phyloP scores from a whole-genome alignment of 1,140 invertebrate species.

The Drosophila nikananu region DNA sequence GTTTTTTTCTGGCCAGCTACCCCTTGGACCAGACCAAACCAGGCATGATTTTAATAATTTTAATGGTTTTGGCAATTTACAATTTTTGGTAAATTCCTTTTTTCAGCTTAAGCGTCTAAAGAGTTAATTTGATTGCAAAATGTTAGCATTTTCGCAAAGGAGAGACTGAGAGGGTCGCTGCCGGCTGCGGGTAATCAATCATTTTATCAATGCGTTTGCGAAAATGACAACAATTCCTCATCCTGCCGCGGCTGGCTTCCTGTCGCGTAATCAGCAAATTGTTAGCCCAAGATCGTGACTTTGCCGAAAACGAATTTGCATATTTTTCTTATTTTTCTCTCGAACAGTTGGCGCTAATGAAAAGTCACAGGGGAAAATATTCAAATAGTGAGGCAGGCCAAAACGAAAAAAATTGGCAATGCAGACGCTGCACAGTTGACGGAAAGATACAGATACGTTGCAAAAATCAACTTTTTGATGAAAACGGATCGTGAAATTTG shows the following conservation, averaged over 20 bases:
- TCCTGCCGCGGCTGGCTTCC: conserved; percentile 45
- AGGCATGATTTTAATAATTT: conserved; percentile 82
- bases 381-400: conserved; percentile 40
- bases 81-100: conserved; percentile 82
- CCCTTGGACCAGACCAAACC: conserved; percentile 22
- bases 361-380: conserved; percentile 47
- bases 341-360: conserved; percentile 78
- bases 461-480: too few relatives aligned
- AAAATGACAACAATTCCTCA: conserved; percentile 78
- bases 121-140: conserved; percentile 84
- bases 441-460: too few relatives aligned
- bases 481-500: too few relatives aligned
- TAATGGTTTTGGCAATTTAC: conserved; percentile 83
- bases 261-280: conserved; percentile 78
- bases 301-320: conserved; percentile 75
- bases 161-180: conserved; percentile 1
- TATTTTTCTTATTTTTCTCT: conserved; percentile 78
- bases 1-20: conserved; percentile 26
- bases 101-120: conserved; percentile 77
- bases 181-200: conserved; percentile 79
- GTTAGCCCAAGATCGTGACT: conserved; percentile 79
- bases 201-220: conserved; percentile 82
- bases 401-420: conserved; percentile 50
- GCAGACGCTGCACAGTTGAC: neutral
- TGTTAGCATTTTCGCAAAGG: conserved; percentile 63